Percentiles rank a stretch among this genome's conserved stretches.
These are phyloP conservation scores for Equus quagga DNA, from an alignment of 2,113 vertebrate species.

Conservation along the genomic window DNA sequence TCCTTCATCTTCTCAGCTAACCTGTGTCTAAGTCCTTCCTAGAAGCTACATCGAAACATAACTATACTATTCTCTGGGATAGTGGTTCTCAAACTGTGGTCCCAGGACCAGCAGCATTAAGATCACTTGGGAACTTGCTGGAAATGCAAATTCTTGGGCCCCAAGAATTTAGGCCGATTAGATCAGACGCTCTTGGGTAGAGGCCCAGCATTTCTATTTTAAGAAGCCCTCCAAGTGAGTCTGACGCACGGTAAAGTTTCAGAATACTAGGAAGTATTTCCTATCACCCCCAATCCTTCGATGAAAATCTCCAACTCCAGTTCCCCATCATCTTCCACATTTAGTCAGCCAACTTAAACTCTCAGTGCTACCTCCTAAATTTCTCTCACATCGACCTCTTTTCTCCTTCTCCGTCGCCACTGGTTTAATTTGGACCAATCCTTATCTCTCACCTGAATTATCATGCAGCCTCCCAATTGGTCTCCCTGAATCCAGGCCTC, in stretches of 20 bases:
- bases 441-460: not conserved
- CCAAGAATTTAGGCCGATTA: not conserved
- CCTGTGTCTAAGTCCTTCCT: not conserved
- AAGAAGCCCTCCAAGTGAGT: not conserved
- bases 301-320: not conserved
- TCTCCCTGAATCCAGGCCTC: not conserved
- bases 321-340: not conserved
- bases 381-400: not conserved
- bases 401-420: not conserved
- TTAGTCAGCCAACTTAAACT: not conserved
- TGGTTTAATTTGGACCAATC: not conserved
- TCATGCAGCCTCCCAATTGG: not conserved
- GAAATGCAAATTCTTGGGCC: not conserved
- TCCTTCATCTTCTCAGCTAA: not conserved
- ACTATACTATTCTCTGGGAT: not conserved
- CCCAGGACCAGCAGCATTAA: not conserved
- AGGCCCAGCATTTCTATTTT: not conserved
- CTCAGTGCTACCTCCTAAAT: not conserved
- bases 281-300: not conserved
- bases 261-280: not conserved
- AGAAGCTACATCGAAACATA: not conserved
- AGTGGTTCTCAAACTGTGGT: not conserved
- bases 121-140: not conserved
- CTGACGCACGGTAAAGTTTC: not conserved
- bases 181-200: not conserved